A percentile compares a stretch with the other conserved stretches of the same genome.
phyloP scores from a whole-genome alignment of 2,888 invertebrate species.

The Scelioninae gen. 1 region DNA sequence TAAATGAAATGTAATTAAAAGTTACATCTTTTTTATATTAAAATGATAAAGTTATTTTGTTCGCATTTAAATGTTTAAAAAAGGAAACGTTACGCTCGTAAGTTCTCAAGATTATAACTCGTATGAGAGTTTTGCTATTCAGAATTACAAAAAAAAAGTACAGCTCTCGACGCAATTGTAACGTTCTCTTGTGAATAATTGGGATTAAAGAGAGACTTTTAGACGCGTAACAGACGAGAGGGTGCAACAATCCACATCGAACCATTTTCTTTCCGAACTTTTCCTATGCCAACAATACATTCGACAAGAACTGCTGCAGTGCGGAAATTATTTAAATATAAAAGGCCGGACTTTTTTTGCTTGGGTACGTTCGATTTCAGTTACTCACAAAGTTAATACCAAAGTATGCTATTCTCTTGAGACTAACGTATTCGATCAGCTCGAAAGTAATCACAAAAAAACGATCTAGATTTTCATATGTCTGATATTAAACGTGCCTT shows the following conservation, averaged over 20 bases:
- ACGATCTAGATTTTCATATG: neutral
- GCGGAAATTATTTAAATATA: slow-evolving; percentile 9
- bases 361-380: slow-evolving; percentile 33
- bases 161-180: slow-evolving; percentile 25
- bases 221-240: slow-evolving; percentile 11
- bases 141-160: slow-evolving; percentile 40
- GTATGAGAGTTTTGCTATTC: slow-evolving; percentile 18
- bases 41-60: too few species aligned
- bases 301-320: too few species aligned
- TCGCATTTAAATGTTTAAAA: slow-evolving; percentile 2
- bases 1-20: too few species aligned
- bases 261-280: neutral
- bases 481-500: neutral
- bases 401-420: slow-evolving; percentile 23
- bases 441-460: slow-evolving; percentile 2
- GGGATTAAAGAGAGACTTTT: slow-evolving; percentile 27
- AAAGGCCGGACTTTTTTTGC: neutral
- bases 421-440: slow-evolving; percentile 62
- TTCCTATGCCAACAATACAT: too few species aligned
- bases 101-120: neutral
- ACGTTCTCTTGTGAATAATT: slow-evolving; percentile 39
- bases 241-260: slow-evolving; percentile 6
- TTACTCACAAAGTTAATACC: slow-evolving; percentile 31
- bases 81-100: slow-evolving; percentile 6
- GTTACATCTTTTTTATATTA: too few species aligned